Percentiles rank a stretch among this genome's conserved stretches.
Conservation (phyloP, 2,888 invertebrate species). For the Pyrgus malvae region DNA sequence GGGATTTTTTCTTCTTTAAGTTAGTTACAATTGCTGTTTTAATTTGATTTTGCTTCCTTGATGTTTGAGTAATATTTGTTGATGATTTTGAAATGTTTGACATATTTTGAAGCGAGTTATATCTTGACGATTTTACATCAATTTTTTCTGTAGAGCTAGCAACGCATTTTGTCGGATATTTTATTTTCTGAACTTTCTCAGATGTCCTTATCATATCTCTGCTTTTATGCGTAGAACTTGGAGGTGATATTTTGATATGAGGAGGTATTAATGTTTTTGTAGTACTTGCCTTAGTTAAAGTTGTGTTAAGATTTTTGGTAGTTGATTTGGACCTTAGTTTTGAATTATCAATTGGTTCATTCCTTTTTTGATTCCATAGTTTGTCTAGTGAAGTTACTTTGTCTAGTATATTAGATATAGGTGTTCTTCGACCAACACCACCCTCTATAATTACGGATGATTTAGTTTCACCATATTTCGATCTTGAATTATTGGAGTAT, state of each 20-base stretch:
- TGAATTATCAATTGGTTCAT: slow-evolving; percentile 64
- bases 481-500: slow-evolving; percentile 55
- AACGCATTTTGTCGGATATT: slow-evolving; percentile 60
- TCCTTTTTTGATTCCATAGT: slow-evolving; percentile 75
- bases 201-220: slow-evolving; percentile 75
- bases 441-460: slow-evolving; percentile 68
- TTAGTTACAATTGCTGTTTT: slow-evolving; percentile 67
- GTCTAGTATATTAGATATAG: slow-evolving; percentile 74
- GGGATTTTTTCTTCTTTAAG: slow-evolving; percentile 66
- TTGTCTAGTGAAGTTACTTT: slow-evolving; percentile 81
- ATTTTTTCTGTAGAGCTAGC: slow-evolving; percentile 50
- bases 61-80: slow-evolving; percentile 49
- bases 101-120: slow-evolving; percentile 43
- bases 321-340: slow-evolving; percentile 55
- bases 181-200: slow-evolving; percentile 69
- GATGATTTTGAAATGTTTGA: slow-evolving; percentile 60
- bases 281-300: slow-evolving; percentile 3
- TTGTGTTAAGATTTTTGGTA: slow-evolving; percentile 41
- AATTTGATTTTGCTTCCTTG: slow-evolving; percentile 54
- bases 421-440: slow-evolving; percentile 73
- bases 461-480: slow-evolving; percentile 50
- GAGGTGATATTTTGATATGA: slow-evolving; percentile 40
- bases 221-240: slow-evolving; percentile 56
- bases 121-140: slow-evolving; percentile 46
- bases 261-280: slow-evolving; percentile 29